Base-by-base conservation (phyloP, 2,888 invertebrate genomes). In the Hydrotaea diabolus region DNA sequence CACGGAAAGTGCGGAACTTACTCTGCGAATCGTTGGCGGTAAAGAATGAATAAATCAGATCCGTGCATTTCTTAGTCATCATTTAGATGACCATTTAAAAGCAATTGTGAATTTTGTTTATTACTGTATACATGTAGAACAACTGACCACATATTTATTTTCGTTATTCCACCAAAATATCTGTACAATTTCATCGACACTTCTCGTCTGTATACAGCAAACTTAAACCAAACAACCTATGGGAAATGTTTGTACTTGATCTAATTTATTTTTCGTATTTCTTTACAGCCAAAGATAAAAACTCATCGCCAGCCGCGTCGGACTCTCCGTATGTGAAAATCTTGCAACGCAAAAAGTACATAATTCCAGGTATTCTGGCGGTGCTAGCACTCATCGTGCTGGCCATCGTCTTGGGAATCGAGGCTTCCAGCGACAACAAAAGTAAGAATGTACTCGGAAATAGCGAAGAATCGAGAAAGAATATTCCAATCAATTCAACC, bases 401-500 rank as follows among this genome's bases (percentile, higher is more conserved):
- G 5, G 89, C 88, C 39, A 86, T 89, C 15, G 49, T 89, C 0
- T 80, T 89, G 69, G 89, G 87, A 72, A 86, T 74, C 36, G 76
- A 19, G 36, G 62, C 31, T 62, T 19, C 74, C 3, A 74, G n/a
- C 49, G 74, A 82, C 31, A 77, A 62, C 83, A 91, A 89, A 91
- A 91, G 91, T 91, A 91, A 91, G 91, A 85, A 73, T 71, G 43
- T 85, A 82, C 79, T 88, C 87, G 91, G 90, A 88, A 91, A 92
- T 89, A 92, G 90, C 87, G 93, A 93, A 87, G 91, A 92, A 88
- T 91, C 90, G 87, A 88, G 91, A 90, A 90, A 89, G 88, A 91
- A 92, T 90, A 91, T 91, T 88, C 93, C 93, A 89, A 92, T 93
- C 87, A 89, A 90, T 89, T 92, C 93, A 89, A 91, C 91, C 86